Evolutionary conservation across 2,113 vertebrate genomes (phyloP).

Genomic region (Narcine bancroftii): DNA sequence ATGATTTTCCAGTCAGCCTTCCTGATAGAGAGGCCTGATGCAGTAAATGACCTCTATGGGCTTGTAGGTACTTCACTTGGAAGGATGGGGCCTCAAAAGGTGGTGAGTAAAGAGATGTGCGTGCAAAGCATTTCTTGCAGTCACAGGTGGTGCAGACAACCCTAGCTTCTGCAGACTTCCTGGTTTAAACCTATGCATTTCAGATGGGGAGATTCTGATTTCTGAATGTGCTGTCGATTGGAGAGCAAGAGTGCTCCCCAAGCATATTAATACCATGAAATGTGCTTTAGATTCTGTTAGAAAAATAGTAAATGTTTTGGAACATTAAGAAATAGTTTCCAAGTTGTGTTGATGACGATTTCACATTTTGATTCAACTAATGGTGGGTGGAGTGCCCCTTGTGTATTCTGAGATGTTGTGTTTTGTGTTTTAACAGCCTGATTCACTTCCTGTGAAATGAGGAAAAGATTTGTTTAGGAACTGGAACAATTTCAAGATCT

Average conservation of each 20-base stretch:
- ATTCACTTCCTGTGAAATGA: neutral
- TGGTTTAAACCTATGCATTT: too few relatives aligned
- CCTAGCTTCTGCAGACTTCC: too few relatives aligned
- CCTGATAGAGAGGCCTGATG: too few relatives aligned
- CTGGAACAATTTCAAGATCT: slow-evolving; percentile 43
- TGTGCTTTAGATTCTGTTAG: neutral
- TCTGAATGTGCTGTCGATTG: neutral
- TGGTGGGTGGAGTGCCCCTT: neutral
- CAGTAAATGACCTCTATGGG: too few relatives aligned
- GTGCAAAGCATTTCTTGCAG: too few relatives aligned
- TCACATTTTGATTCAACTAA: neutral
- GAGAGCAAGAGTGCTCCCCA: neutral
- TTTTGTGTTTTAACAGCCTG: neutral
- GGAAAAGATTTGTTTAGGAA: neutral
- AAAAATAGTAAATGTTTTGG: too few relatives aligned
- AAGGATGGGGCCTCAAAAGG: too few relatives aligned
- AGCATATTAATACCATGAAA: neutral
- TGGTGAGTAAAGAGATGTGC: too few relatives aligned
- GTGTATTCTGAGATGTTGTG: neutral
- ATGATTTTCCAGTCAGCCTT: too few relatives aligned
- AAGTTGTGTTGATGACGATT: neutral
- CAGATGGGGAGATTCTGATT: too few relatives aligned
- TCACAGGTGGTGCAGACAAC: too few relatives aligned
- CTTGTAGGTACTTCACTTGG: too few relatives aligned
- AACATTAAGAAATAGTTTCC: neutral